Evolutionary conservation across 2,888 invertebrate species (phyloP), one percentile per base, ranked within the genome.

Genomic region (Chesias legatella): DNA sequence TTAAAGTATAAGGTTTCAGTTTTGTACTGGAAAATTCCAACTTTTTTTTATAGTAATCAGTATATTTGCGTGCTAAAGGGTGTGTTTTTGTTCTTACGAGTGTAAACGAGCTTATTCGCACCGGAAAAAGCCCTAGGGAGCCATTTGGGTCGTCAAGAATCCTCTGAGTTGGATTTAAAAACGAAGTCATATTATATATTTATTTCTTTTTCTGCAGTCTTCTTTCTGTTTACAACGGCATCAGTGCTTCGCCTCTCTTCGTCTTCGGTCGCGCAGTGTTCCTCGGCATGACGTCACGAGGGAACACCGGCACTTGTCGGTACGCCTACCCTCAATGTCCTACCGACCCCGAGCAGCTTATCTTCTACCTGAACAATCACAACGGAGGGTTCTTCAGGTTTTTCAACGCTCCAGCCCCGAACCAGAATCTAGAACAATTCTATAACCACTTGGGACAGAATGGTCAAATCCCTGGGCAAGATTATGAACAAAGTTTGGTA

Each of bases 351-450:
- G 92, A 93, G 52, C 90, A 91, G 54, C 89, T 95, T 6, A 90
- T 95, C 23, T 86, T 93, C 68, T 95, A 95, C 69, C 82, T 95
- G 33, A 95, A 95, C 79, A 95, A 95, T 73, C 92, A 95, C 66
- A 94, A 95, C 40, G 95, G 95, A 25, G 95, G 95, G 1, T 94
- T 95, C 76, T 95, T 95, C 67, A 89, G 94, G 47, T 94, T 94
- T 67, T 95, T 95, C 65, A 92, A 90, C 48, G 35, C 29, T 28
- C 32, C 82, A 58, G 35, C 57, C 5, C 53, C 61, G 6, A 53
- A 59, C 9, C 81, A 79, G 23, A 74, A 77, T 34, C 33, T 85
- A 1, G 68, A 84, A 31, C 83, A 88, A 44, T 80, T 85, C 33
- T 83, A 82, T 33, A 67, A 77, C 33, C 79, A 81, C 28, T 58